Evolutionary conservation across 2,888 invertebrate genomes (phyloP), one percentile per base, ranked within the genome.

Genomic region (Ichneumoninae sp.): DNA sequence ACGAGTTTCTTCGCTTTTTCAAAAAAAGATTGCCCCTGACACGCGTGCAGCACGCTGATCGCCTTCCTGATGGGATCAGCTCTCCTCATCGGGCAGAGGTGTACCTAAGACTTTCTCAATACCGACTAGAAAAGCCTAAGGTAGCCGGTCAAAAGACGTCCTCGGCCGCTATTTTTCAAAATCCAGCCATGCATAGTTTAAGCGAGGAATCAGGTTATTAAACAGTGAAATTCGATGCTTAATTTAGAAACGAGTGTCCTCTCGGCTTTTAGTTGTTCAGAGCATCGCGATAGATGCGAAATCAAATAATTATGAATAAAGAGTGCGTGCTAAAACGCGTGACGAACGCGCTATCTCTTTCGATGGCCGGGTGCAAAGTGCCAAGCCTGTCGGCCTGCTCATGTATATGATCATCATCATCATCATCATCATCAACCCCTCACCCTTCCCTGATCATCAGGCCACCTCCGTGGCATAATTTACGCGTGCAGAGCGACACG

Each of bases 361-460:
- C 47, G 40, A 16, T 60, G 60, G 83, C 74, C 78, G 63, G 78
- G 83, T 83, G 83, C 83, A 79, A 70, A 74, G 70, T 70, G 70
- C 70, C 33, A 63, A 36, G 68, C 68, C 73, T 77, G 57, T 50
- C 36, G 33, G 68, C 57, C 22, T 40, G 74, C 69, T 79, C 78
- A 10, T 69, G 82, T 52, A 66, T 30, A 30, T 30, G 57, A 57
- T 22, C 57, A 22, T 22, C 57, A 65, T 54, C 66, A 68, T 60
- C 44, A 70, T 65, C 70, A 65, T 81, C 73, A 63, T 73, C 68
- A 73, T 74, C 78, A 33, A 63, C 40, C 40, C 71, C 36, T 52
- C n/a, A 50, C 50, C 33, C 60, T 5, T 3, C 4, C 4, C 44
- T 47, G 44, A 30, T 57, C 68, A 33, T 57, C 75, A 44, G 52